Base-by-base conservation (phyloP, 2,113 vertebrate genomes). In the Pangasianodon hypophthalmus region DNA sequence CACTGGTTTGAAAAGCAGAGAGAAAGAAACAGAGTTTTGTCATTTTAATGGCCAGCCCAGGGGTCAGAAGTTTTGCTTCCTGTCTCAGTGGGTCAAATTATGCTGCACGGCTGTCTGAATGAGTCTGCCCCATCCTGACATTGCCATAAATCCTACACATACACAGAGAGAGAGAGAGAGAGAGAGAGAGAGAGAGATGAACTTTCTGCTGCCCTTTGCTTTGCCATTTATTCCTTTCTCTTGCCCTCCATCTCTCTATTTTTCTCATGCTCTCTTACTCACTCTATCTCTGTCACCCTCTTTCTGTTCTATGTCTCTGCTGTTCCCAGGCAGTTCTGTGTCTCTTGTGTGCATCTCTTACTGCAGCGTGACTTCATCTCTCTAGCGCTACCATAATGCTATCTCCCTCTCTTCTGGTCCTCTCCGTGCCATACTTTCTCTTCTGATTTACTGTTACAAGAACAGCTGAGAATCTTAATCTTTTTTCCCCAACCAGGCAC, bases 81-180 rank as follows among this genome's bases (percentile, higher is more conserved):
- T 69, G 91, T 94, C 94, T 94, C 94, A 90, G 93, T 56, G 92
- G 94, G 94, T 94, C 93, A 94, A 95, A 95, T 95, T 94, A 95
- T 94, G 92, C 88, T 92, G 89, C 83, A 2, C 89, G 58, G 90
- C 92, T 92, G 89, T 89, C 90, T 93, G 93, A 80, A 87, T n/a
- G 87, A 90, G 69, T 85, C 73, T 37, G 41, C 52, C 37, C 90
- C 91, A 0, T 92, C 91, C 92, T 93, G 94, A 95, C 94, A 94
- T 89, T 46, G 60, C 87, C 93, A 95, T 96, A 94, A 94, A 96
- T 95, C 91, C 90, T 91, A 84, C 37, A 92, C 93, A 88, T 13
- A 67, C 82, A 37, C 52, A 54, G 52, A 52, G 48, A 81, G 4
- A 80, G 5, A 80, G 26, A 14, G 11, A 82, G 1, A 41, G 41